Evolutionary conservation across 2,888 invertebrate species (phyloP).

Genomic region (Actias luna): DNA sequence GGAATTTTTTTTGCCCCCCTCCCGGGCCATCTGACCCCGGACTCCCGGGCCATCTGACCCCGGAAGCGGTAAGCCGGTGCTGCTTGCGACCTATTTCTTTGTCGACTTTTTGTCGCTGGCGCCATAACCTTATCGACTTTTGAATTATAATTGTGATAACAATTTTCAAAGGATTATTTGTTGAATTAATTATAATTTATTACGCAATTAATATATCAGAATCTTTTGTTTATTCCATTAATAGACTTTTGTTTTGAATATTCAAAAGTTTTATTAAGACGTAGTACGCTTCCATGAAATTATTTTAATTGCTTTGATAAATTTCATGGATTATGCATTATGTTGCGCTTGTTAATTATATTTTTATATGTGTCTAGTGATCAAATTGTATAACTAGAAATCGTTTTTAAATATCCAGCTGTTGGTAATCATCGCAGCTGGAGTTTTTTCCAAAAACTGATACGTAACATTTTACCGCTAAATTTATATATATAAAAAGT

Average conservation of each 20-base stretch:
- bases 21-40: slow-evolving; percentile 61
- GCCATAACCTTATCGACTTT: slow-evolving; percentile 25
- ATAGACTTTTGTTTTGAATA: not conserved
- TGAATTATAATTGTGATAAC: slow-evolving; percentile 18
- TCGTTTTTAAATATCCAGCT: not conserved
- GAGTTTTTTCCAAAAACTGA: not conserved
- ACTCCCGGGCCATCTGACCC: slow-evolving; percentile 58
- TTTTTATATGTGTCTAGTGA: not conserved
- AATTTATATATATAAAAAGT: not conserved
- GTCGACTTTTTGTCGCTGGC: slow-evolving; percentile 54
- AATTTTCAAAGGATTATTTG: slow-evolving; percentile 15
- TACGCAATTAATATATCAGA: slow-evolving; percentile 6
- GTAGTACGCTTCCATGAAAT: not conserved
- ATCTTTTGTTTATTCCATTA: slow-evolving; percentile 4
- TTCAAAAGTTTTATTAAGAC: not conserved
- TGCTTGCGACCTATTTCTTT: slow-evolving; percentile 53
- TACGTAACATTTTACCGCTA: not conserved
- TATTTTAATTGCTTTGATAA: not conserved
- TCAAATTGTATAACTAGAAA: not conserved
- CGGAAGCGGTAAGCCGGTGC: slow-evolving; percentile 55
- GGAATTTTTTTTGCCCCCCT: slow-evolving; percentile 40
- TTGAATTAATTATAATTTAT: slow-evolving; percentile 12
- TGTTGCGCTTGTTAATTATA: not conserved
- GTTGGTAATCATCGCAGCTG: not conserved
- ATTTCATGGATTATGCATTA: not conserved